Conservation (phyloP, 1,140 invertebrate species). For the Pogonus chalceus region DNA sequence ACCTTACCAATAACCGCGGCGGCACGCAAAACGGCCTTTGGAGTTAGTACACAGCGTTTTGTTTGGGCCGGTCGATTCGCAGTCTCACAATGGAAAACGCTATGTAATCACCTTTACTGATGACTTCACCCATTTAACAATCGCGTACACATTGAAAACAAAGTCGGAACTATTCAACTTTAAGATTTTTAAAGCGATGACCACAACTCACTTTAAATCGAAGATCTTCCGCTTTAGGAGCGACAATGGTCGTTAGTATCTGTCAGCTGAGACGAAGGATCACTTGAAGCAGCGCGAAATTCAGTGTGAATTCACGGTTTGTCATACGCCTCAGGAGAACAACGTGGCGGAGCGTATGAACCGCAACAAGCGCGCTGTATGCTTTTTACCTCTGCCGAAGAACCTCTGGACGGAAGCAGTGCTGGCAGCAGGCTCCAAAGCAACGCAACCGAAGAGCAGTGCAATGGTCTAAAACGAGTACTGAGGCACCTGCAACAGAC, state of each 20-base stretch:
- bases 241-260: too few relatives aligned
- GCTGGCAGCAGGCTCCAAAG: too few relatives aligned
- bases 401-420: not conserved
- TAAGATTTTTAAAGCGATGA: conserved; percentile 20
- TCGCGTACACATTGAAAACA: conserved; percentile 26
- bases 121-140: conserved; percentile 28
- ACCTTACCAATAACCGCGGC: conserved; percentile 10
- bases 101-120: conserved; percentile 34
- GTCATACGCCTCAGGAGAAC: too few relatives aligned
- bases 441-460: too few relatives aligned
- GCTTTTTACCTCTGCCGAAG: not conserved
- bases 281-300: too few relatives aligned
- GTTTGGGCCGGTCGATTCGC: conserved; percentile 27
- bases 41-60: conserved; percentile 32
- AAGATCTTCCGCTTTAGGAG: too few relatives aligned
- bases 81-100: conserved; percentile 22
- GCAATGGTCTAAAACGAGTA: too few relatives aligned
- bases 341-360: too few relatives aligned
- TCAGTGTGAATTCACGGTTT: too few relatives aligned
- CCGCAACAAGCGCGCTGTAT: too few relatives aligned
- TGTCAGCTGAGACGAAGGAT: too few relatives aligned
- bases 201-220: conserved; percentile 9
- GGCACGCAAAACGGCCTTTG: conserved; percentile 15
- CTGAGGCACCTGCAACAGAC: too few relatives aligned
- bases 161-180: conserved; percentile 28